Conservation (phyloP, 2,888 invertebrate genomes). For the Trachelus stipa region DNA sequence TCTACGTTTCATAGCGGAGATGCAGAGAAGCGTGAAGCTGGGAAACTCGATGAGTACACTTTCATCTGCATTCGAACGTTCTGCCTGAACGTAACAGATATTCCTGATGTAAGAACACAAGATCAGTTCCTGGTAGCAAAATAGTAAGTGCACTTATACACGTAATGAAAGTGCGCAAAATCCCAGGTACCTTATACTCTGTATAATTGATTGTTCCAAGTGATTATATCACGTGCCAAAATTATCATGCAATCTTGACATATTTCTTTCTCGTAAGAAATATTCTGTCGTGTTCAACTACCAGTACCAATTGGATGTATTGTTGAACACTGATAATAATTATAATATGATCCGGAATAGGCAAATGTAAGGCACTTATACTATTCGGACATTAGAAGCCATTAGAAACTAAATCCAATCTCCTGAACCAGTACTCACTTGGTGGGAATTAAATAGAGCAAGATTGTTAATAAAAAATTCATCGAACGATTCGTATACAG, state of each 20-base stretch:
- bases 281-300: background rate
- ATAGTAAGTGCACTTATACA: background rate
- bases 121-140: background rate
- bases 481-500: conserved; percentile 42
- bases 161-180: background rate
- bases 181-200: background rate
- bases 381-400: background rate
- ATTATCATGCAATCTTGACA: background rate
- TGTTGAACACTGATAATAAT: background rate
- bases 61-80: background rate
- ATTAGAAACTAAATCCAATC: background rate
- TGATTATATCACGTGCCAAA: background rate
- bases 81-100: background rate
- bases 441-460: conserved; percentile 48
- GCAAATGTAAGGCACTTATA: background rate
- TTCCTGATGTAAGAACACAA: background rate
- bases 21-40: background rate
- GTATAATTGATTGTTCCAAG: background rate
- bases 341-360: background rate
- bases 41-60: background rate
- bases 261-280: background rate
- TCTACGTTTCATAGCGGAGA: background rate
- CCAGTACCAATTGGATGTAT: background rate
- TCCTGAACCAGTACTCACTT: conserved; percentile 32
- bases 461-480: conserved; percentile 43